Evolutionary conservation across 2,888 invertebrate species (phyloP), one percentile per base, ranked within the genome.

Genomic region (Ennomos quercinarius): DNA sequence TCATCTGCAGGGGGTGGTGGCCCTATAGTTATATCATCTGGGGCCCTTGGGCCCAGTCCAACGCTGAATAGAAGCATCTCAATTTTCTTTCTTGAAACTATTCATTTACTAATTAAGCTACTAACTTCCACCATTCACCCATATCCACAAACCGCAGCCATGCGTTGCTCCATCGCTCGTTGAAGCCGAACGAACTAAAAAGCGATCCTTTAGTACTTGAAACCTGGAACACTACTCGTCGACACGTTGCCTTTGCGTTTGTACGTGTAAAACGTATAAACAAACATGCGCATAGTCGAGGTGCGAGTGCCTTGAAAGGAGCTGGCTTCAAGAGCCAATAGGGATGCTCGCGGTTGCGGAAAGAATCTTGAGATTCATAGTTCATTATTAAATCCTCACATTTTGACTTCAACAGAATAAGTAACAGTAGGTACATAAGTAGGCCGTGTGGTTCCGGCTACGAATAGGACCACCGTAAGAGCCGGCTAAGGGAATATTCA

Each of bases 191-290:
- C 72, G 72, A 72, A 73, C 73, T 79, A 80, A 81, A 83, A 83
- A 83, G 81, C 78, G 79, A 81, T 83, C 77, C 80, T 80, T 80
- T 83, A 74, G 73, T 75, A 77, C 79, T 85, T 74, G 73, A 80
- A 78, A 80, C 78, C 76, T 72, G 73, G 74, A 81, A 82, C 75
- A 78, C 77, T 76, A 73, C 78, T 79, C 68, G 72, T 71, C 70
- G 70, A 76, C 74, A 78, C 79, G 80, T 80, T 38, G 43, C 44
- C 44, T 34, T 76, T 73, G 72, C 72, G 77, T 75, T 74, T 74
- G 74, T 72, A 79, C 82, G 84, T 84, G 86, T 83, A 84, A 87
- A 87, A 84, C 80, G 80, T 83, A 85, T 80, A 86, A 87, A 86
- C 84, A 85, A 83, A 86, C 81, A 80, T 67, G 73, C 73, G 72